Base-by-base conservation (phyloP, 2,797 vertebrate genomes). In the Podargus strigoides region DNA sequence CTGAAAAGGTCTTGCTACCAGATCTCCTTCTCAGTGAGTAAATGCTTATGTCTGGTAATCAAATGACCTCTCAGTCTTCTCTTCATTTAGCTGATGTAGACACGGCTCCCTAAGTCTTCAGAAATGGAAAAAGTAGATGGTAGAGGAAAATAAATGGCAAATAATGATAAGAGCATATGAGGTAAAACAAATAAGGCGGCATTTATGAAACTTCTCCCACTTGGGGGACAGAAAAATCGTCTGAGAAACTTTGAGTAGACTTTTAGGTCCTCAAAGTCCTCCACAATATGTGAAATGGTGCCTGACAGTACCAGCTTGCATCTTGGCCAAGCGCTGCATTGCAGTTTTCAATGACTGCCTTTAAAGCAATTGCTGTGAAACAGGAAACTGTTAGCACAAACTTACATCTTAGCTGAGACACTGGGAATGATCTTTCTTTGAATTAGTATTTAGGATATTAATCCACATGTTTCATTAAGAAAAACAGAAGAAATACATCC, bases 11-110 rank as follows among this genome's bases (percentile, higher is more conserved):
- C 70, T 91, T 94, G 85, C 83, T 88, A 88, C 74, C 46, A 86
- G 50, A 95, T 94, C 85, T 81, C 66, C 53, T 87, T n/a, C 55
- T 91, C 32, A 11, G 64, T 69, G 88, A 60, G 36, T 76, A 86
- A 90, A 20, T 90, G 88, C 85, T 95, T 94, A 62, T 87, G 80
- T 75, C 46, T 90, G 83, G 55, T 93, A 82, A 86, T 91, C 59
- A 84, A 59, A 91, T 88, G 76, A 93, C 85, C 59, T 87, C 66
- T 79, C 39, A 36, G 59, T 66, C 66, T 89, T 88, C 63, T 73
- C 44, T 84, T 81, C 21, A 12, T 75, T 91, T 76, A 88, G 88
- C 80, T 90, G 89, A 93, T 14, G 3, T 50, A 76, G 62, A 12
- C 62, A 75, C 62, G 30, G 24, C 37, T 86, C 62, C 39, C 42